phyloP scores from a whole-genome alignment of 2,797 vertebrate species.

The Artibeus jamaicensis region DNA sequence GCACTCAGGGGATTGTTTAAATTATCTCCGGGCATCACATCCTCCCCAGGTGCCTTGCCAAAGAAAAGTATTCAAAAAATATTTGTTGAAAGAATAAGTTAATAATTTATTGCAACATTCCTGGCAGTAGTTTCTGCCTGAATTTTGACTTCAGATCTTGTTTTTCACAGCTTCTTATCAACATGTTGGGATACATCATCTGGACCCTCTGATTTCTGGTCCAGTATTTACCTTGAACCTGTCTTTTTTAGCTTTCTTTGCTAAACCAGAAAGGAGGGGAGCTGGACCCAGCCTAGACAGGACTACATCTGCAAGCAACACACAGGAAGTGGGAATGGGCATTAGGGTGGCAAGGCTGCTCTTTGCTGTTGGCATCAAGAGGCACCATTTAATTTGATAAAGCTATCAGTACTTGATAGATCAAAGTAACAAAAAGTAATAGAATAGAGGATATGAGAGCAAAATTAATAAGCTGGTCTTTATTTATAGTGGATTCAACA shows the following conservation, averaged over 20 bases:
- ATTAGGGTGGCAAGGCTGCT: not conserved
- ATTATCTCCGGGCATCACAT: constrained; percentile 15
- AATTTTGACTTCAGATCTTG: constrained; percentile 1
- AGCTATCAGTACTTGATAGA: not conserved
- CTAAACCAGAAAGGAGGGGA: not conserved
- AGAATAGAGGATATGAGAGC: not conserved
- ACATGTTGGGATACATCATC: not conserved
- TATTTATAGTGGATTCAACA: not conserved
- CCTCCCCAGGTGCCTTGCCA: constrained; percentile 28
- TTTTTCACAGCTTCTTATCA: not conserved
- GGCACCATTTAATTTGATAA: not conserved
- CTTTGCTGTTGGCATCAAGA: not conserved
- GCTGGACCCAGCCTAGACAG: not conserved
- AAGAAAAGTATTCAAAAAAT: constrained; percentile 61
- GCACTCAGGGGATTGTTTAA: constrained; percentile 19
- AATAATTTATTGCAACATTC: constrained; percentile 36
- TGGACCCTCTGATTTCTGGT: not conserved
- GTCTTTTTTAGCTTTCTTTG: not conserved
- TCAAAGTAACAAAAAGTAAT: not conserved
- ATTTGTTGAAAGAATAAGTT: constrained; percentile 53
- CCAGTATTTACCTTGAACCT: not conserved
- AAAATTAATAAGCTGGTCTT: not conserved
- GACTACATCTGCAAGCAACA: not conserved
- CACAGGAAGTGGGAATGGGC: not conserved
- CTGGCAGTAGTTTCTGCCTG: not conserved